A percentile compares a stretch with the other conserved stretches of the same genome.
These are phyloP conservation scores for Entomobrya multifasciata DNA, from an alignment of 2,888 invertebrate genomes.

Conservation along the genomic window DNA sequence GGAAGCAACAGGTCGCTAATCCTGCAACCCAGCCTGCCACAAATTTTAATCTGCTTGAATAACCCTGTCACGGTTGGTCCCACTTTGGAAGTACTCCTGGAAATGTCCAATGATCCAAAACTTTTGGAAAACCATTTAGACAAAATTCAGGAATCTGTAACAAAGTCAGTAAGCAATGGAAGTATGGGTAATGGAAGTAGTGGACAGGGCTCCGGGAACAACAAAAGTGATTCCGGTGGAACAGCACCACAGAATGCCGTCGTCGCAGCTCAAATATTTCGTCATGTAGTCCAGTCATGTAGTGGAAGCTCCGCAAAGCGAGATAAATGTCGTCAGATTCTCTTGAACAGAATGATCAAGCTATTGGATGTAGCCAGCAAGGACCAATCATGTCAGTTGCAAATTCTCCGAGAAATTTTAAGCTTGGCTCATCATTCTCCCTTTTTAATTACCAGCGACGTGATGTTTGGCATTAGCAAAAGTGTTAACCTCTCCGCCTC, in stretches of 20 bases:
- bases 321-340: conserved; percentile 65
- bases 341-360: conserved; percentile 77
- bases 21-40: conserved; percentile 90
- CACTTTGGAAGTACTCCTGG: conserved; percentile 72
- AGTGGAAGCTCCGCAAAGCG: conserved; percentile 32
- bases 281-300: conserved; percentile 55
- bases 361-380: conserved; percentile 78
- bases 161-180: not conserved
- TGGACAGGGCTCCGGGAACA: conserved; percentile 3
- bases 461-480: conserved; percentile 82
- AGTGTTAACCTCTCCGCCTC: conserved; percentile 65
- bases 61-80: conserved; percentile 83
- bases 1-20: conserved; percentile 80
- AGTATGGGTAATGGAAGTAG: not conserved
- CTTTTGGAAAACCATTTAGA: conserved; percentile 65
- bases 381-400: conserved; percentile 83
- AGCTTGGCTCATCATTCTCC: conserved; percentile 91
- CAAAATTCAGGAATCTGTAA: conserved; percentile 64
- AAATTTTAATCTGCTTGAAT: conserved; percentile 89
- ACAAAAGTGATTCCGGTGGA: not conserved
- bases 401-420: conserved; percentile 90
- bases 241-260: conserved; percentile 44
- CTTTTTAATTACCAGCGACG: conserved; percentile 89
- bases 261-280: conserved; percentile 58
- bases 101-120: conserved; percentile 70